phyloP scores from a whole-genome alignment of 2,888 invertebrate species.

The Seira musarum region DNA sequence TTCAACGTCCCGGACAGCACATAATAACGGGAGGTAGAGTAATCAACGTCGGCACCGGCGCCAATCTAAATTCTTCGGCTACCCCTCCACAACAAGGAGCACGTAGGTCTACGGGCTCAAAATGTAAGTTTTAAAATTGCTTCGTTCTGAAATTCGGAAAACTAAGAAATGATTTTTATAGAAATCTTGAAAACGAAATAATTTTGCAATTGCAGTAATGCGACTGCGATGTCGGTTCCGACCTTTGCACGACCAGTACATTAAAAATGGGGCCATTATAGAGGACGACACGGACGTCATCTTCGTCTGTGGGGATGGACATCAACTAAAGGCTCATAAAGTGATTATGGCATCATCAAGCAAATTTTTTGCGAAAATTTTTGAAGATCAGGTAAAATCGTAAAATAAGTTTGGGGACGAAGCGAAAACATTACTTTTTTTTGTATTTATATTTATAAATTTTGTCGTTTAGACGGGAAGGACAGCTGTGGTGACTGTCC shows the following conservation, averaged over 20 bases:
- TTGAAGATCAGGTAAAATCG: conserved; percentile 66
- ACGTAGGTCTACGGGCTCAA: conserved; percentile 27
- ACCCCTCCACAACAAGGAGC: neutral
- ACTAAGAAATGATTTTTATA: neutral
- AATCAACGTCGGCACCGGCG: neutral
- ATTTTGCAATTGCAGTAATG: conserved; percentile 58
- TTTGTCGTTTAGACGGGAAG: conserved; percentile 34
- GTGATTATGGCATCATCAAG: conserved; percentile 66
- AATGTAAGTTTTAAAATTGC: conserved; percentile 51
- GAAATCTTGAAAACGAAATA: neutral
- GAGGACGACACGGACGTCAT: conserved; percentile 66
- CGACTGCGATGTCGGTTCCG: conserved; percentile 63
- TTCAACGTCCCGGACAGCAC: conserved; percentile 30
- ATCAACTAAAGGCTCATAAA: conserved; percentile 63
- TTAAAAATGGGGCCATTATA: conserved; percentile 53
- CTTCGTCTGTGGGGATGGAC: conserved; percentile 65
- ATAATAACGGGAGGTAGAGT: conserved; percentile 1
- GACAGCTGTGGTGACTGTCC: conserved; percentile 59
- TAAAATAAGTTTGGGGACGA: neutral
- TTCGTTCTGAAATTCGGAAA: neutral
- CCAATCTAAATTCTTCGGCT: conserved; percentile 1
- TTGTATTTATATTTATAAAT: neutral
- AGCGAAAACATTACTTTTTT: neutral
- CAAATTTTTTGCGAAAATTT: conserved; percentile 63
- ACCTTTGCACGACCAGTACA: conserved; percentile 62